Conservation (phyloP, 2,888 invertebrate genomes). For the Scaptomyza parva region DNA sequence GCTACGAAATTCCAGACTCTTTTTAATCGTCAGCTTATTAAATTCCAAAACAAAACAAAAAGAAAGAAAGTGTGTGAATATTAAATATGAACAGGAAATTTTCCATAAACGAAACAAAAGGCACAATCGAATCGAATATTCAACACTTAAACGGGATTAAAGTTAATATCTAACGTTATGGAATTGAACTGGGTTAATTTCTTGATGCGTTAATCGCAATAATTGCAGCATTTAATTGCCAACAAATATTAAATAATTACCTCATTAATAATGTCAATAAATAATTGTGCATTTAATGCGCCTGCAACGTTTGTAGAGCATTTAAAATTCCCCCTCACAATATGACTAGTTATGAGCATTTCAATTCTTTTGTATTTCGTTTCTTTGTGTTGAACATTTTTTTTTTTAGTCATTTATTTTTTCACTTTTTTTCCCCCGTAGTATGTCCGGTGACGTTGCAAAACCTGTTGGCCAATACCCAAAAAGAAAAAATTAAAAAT, state of each 20-base stretch:
- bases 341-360: neutral
- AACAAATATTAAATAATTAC: neutral
- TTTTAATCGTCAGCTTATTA: neutral
- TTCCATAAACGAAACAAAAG: neutral
- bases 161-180: neutral
- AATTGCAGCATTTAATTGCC: neutral
- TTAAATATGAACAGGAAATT: slow-evolving; percentile 11
- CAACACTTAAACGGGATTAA: neutral
- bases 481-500: slow-evolving; percentile 17
- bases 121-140: too few species aligned
- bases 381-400: slow-evolving; percentile 46
- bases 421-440: slow-evolving; percentile 2
- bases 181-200: neutral
- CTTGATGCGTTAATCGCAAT: neutral
- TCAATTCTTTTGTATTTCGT: slow-evolving; percentile 51
- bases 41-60: neutral
- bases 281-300: slow-evolving; percentile 4
- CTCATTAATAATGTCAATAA: slow-evolving; percentile 2
- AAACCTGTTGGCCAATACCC: slow-evolving; percentile 58
- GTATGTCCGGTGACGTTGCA: slow-evolving; percentile 48
- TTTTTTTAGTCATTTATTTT: slow-evolving; percentile 9
- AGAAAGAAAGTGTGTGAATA: neutral
- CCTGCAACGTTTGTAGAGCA: slow-evolving; percentile 41
- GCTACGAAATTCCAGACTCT: neutral
- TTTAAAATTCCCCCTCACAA: slow-evolving; percentile 23